Evolutionary conservation across 2,113 vertebrate genomes (phyloP), one percentile per base, ranked within the genome.

Genomic region (Chaetodon trifascialis): DNA sequence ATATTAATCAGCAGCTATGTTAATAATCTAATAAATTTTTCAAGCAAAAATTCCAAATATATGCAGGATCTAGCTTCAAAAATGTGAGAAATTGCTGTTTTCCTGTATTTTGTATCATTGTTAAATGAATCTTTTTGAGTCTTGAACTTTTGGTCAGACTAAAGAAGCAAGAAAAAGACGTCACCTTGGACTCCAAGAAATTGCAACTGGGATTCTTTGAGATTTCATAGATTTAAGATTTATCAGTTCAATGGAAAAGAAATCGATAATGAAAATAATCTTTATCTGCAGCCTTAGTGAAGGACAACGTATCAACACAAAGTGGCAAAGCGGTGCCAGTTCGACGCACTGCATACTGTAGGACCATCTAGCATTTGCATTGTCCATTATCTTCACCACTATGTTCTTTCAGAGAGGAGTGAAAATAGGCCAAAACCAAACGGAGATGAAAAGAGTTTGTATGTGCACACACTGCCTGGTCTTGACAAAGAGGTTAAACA

Each of bases 401-500:
- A 21, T 17, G 7, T 25, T 65, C 46, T 42, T 55, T 56, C 11
- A 16, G 30, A 65, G 59, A 66, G 4, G 49, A 58, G 11, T 58
- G 14, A 62, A 52, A 17, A 36, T 4, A 59, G 38, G 44, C 5
- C 23, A 15, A 54, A 55, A 47, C 0, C 1, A 1, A 16, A 4
- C 38, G 51, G n/a, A 34, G 6, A 54, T 47, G 25, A 70, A 47
- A 64, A 38, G 21, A 38, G 56, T 5, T 55, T 25, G 55, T 47
- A 55, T 64, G 52, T 46, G 38, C 49, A 49, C 56, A 63, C 11
- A 25, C 25, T 40, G 55, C 49, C 30, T 30, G 55, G 21, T 19
- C 40, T 40, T 55, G 56, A 84, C 55, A 74, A 63, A 63, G 30
- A 70, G 71, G 64, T 51, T 25, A 75, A 84, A 42, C 23, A 40